Evolutionary conservation across 2,888 invertebrate species (phyloP).

Genomic region (Dione juno): DNA sequence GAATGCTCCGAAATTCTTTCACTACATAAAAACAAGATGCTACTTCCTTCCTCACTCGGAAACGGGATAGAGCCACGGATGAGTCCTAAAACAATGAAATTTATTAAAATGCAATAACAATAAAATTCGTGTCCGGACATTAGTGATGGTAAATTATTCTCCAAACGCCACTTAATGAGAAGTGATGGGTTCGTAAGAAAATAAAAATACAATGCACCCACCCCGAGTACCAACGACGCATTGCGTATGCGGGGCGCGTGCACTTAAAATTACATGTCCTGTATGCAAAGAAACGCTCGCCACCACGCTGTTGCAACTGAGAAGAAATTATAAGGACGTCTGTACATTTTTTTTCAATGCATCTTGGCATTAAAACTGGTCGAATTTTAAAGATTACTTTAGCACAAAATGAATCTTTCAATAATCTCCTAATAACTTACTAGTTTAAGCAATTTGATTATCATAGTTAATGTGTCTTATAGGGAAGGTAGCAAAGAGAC

Average conservation of each 20-base stretch:
- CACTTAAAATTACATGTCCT: slow-evolving; percentile 75
- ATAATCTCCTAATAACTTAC: slow-evolving; percentile 28
- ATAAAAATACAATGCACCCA: slow-evolving; percentile 76
- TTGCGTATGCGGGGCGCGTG: slow-evolving; percentile 75
- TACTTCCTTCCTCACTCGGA: slow-evolving; percentile 78
- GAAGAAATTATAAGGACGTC: slow-evolving; percentile 59
- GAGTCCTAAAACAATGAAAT: slow-evolving; percentile 72
- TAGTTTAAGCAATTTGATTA: slow-evolving; percentile 35
- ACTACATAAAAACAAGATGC: slow-evolving; percentile 57
- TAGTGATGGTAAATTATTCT: slow-evolving; percentile 82
- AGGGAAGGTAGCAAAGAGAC: slow-evolving; percentile 34
- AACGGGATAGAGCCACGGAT: slow-evolving; percentile 66
- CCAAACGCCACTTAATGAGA: slow-evolving; percentile 83
- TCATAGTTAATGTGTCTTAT: slow-evolving; percentile 39
- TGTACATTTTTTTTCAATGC: slow-evolving; percentile 35
- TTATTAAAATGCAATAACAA: slow-evolving; percentile 84
- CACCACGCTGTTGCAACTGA: slow-evolving; percentile 55
- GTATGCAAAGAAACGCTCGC: slow-evolving; percentile 73
- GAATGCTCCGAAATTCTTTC: slow-evolving; percentile 34
- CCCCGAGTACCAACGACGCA: slow-evolving; percentile 65
- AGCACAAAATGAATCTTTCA: slow-evolving; percentile 30
- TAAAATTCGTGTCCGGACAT: slow-evolving; percentile 83
- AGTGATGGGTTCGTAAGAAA: slow-evolving; percentile 83
- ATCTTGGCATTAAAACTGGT: neutral
- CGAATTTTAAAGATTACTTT: slow-evolving; percentile 20